Percentiles rank a stretch among this genome's conserved stretches.
These are phyloP conservation scores for Ctenicera cuprea DNA, from an alignment of 2,888 invertebrate species.

Conservation along the genomic window DNA sequence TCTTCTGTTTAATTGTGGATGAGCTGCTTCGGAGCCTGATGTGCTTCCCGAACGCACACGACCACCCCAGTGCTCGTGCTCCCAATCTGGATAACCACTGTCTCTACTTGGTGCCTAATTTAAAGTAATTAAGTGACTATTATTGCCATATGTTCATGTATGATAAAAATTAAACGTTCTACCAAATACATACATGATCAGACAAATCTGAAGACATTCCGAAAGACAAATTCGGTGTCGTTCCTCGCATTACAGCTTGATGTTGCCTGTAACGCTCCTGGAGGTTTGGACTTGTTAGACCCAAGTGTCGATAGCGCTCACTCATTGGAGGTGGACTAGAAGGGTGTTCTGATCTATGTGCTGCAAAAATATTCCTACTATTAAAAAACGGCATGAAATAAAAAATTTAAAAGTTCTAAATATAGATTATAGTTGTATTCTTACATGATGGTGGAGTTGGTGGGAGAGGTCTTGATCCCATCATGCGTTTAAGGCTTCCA, in stretches of 20 bases:
- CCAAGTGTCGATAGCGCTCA: constrained; percentile 58
- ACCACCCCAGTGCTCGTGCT: constrained; percentile 67
- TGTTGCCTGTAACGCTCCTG: constrained; percentile 78
- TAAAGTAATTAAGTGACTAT: background rate
- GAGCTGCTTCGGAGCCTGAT: constrained; percentile 67
- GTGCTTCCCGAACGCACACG: constrained; percentile 69
- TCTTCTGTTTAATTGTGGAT: constrained; percentile 62
- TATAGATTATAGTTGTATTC: background rate
- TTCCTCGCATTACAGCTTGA: constrained; percentile 74
- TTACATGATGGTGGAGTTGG: constrained; percentile 71
- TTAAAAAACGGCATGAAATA: constrained; percentile 6
- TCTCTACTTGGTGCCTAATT: constrained; percentile 70
- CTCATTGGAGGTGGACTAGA: constrained; percentile 61
- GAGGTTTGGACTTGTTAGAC: constrained; percentile 68
- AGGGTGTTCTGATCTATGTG: constrained; percentile 64
- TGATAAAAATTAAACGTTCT: no score
- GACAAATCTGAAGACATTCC: constrained; percentile 63
- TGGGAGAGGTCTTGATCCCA: constrained; percentile 75
- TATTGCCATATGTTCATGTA: no score
- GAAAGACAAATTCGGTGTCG: constrained; percentile 69
- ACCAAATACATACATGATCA: constrained; percentile 59
- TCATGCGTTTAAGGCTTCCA: constrained; percentile 72
- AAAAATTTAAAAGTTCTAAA: background rate
- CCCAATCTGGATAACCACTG: constrained; percentile 73
- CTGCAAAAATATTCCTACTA: constrained; percentile 54